Base-by-base conservation (phyloP, 1,140 invertebrate species). In the Riptortus pedestris region DNA sequence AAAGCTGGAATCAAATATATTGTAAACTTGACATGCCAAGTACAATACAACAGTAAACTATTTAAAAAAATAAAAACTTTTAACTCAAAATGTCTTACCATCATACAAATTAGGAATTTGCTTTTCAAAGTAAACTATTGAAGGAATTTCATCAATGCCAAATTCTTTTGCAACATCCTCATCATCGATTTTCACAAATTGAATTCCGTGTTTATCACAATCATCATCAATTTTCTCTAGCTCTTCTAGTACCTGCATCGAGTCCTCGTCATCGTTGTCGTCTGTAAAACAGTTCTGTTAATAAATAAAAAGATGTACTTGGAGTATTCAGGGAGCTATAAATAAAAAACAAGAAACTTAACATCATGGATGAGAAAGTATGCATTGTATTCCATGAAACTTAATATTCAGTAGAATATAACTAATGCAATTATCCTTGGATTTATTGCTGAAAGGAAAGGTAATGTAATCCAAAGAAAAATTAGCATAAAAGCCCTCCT, bases 121-220 rank as follows among this genome's bases (percentile, higher is more conserved):
- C 72, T 92, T 91, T 75, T 95, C 91, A 75, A 93, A 96, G 75
- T 93, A 95, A 62, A 96, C 90, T 64, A 96, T 85, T 52, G 87
- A 80, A 47, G 92, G 92, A 29, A 90, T 74, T 63, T 84, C 79
- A 71, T 93, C 88, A 68, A 94, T 90, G 68, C 91, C 91, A 74
- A 88, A 93, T 69, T 91, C 87, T 68, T 81, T 81, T 51, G 88
- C 87, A 24, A 88, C 88, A 67, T 83, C 82, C 26, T 83, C 79
- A 73, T 94, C 90, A 69, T 92, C 90, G 67, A 94, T 93, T 77
- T 94, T 94, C 2, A 95, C 91, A 74, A 96, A 93, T 74, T 93
- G 89, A 69, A 96, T 94, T 55, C 90, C 91, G 71, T 90, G 86
- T 70, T 88, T 88, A 73, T 92, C 90, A 70, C 88, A 92, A 73